These are phyloP conservation scores for Heliopora coerulea DNA, from an alignment of 92 coral and sea anemone genomes.

Conservation along the genomic window DNA sequence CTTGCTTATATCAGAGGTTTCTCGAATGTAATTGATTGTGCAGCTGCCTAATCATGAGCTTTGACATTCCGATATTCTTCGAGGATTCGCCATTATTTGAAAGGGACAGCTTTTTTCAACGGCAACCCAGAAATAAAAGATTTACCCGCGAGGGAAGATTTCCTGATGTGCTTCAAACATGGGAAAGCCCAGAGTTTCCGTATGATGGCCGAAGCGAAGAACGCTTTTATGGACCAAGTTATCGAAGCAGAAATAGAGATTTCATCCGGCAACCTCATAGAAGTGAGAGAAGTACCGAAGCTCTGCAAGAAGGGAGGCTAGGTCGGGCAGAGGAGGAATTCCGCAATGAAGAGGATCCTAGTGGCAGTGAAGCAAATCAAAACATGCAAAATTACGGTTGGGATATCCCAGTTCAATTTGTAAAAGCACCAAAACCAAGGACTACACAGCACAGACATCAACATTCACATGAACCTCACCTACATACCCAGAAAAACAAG, in stretches of 20 bases:
- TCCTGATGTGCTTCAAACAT: neutral
- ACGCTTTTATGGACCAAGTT: conserved; percentile 8
- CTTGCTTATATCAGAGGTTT: neutral
- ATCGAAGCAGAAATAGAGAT: neutral
- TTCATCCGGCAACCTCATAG: neutral
- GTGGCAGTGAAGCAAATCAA: neutral
- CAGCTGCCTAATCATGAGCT: neutral
- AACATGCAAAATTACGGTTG: conserved; percentile 23
- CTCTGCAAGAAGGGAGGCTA: conserved; percentile 1
- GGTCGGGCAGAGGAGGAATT: neutral
- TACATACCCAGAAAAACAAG: neutral
- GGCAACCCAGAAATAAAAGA: neutral
- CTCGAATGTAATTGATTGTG: neutral
- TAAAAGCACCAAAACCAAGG: neutral
- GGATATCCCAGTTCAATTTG: conserved; percentile 36
- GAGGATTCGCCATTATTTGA: conserved; percentile 1
- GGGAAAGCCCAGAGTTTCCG: neutral
- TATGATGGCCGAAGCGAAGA: conserved; percentile 12
- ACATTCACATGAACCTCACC: neutral
- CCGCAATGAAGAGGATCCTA: conserved; percentile 11
- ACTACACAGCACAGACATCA: conserved; percentile 13
- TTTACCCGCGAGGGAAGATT: neutral
- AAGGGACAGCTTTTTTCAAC: neutral
- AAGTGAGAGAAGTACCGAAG: neutral
- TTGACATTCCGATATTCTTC: conserved; percentile 28